Percentiles rank a stretch among this genome's conserved stretches.
Conservation (phyloP, 1,140 invertebrate species). For the Callitettix versicolor region DNA sequence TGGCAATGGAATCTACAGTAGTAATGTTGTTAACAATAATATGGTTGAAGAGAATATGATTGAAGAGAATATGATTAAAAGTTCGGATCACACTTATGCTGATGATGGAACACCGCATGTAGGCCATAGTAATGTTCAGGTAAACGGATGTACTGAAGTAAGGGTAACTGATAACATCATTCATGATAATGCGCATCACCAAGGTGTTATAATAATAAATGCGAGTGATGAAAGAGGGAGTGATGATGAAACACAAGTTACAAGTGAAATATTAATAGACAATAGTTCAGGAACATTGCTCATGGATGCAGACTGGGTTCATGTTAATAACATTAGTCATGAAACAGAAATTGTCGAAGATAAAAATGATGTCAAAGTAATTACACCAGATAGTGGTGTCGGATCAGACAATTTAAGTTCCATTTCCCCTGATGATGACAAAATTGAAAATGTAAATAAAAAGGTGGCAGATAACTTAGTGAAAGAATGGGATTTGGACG, state of each 20-base stretch:
- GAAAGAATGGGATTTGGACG: slow-evolving; percentile 9
- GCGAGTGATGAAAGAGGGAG: not conserved
- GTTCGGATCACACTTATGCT: slow-evolving; percentile 7
- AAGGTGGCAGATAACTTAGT: not conserved
- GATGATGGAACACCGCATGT: not conserved
- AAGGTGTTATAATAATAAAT: not conserved
- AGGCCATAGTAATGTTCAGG: no score
- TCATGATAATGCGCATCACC: not conserved
- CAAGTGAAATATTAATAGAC: not conserved
- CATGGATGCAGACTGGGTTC: slow-evolving; percentile 3
- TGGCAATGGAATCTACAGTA: not conserved
- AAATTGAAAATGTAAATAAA: not conserved
- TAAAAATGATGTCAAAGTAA: not conserved
- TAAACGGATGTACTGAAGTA: not conserved
- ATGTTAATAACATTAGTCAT: not conserved
- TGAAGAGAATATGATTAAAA: not conserved
- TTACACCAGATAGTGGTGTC: not conserved
- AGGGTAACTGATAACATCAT: not conserved
- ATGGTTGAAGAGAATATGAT: not conserved
- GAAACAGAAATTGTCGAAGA: not conserved
- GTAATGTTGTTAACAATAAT: not conserved
- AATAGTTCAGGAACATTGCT: not conserved
- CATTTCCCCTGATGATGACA: not conserved
- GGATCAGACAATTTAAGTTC: not conserved
- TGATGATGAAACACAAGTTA: not conserved